A percentile compares a stretch with the other conserved stretches of the same genome.
Conservation (phyloP, 2,113 vertebrate genomes). For the Lepus europaeus region DNA sequence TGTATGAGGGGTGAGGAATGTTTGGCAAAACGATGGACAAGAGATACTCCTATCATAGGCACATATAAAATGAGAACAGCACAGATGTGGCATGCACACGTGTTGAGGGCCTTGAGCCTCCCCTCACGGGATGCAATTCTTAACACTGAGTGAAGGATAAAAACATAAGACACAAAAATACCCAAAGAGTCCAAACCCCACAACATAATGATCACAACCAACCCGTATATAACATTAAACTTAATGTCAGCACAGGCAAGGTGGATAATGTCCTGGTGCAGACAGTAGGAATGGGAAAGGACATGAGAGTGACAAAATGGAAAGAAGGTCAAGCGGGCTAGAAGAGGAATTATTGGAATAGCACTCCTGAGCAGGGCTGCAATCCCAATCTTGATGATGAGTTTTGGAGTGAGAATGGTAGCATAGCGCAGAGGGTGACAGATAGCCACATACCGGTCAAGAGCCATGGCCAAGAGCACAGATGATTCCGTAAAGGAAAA, state of each 20-base stretch:
- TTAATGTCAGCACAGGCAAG: slow-evolving; percentile 36
- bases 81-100: neutral
- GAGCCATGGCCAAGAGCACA: slow-evolving; percentile 67
- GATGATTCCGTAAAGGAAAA: slow-evolving; percentile 73
- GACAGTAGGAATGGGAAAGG: slow-evolving; percentile 76
- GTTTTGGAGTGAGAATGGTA: slow-evolving; percentile 47
- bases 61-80: slow-evolving; percentile 65
- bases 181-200: slow-evolving; percentile 74
- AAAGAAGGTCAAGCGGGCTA: slow-evolving; percentile 46
- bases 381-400: slow-evolving; percentile 36
- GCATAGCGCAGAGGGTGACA: slow-evolving; percentile 47
- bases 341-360: slow-evolving; percentile 15
- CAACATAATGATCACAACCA: slow-evolving; percentile 62
- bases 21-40: slow-evolving; percentile 65
- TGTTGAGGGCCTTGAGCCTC: slow-evolving; percentile 68
- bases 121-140: slow-evolving; percentile 56
- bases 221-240: neutral
- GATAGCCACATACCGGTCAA: slow-evolving; percentile 68
- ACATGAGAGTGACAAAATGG: slow-evolving; percentile 61
- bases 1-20: slow-evolving; percentile 62
- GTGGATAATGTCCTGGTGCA: slow-evolving; percentile 67
- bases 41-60: slow-evolving; percentile 71
- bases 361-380: slow-evolving; percentile 47
- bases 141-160: slow-evolving; percentile 47
- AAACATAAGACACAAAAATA: slow-evolving; percentile 70